Percentiles rank a stretch among this genome's conserved stretches.
Conservation (phyloP, 1,140 invertebrate species). For the Callitettix versicolor region DNA sequence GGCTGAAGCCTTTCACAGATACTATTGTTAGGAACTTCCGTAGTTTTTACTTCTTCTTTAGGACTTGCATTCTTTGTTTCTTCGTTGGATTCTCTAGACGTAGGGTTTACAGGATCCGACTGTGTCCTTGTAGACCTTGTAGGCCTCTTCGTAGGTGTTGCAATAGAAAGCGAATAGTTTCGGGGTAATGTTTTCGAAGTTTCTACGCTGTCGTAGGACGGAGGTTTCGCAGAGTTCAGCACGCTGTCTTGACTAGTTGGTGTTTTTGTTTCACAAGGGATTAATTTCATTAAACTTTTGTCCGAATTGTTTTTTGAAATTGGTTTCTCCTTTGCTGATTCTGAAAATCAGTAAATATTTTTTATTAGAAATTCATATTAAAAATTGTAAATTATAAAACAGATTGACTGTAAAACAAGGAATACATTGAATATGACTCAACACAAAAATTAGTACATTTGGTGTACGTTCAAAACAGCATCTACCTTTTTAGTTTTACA, state of each 20-base stretch:
- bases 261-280: not conserved
- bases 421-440: too few relatives aligned
- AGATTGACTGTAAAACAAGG: too few relatives aligned
- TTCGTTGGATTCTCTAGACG: slow-evolving; percentile 14
- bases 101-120: slow-evolving; percentile 22
- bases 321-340: slow-evolving; percentile 12
- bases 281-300: too few relatives aligned
- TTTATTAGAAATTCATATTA: too few relatives aligned
- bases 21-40: not conserved
- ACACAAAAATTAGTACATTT: too few relatives aligned
- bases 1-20: slow-evolving; percentile 5
- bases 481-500: too few relatives aligned
- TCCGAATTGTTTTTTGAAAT: too few relatives aligned
- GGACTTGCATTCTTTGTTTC: slow-evolving; percentile 16
- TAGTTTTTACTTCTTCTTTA: not conserved
- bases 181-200: slow-evolving; percentile 22
- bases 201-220: slow-evolving; percentile 8
- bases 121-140: slow-evolving; percentile 24
- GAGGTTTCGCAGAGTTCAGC: not conserved
- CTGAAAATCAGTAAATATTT: slow-evolving; percentile 9
- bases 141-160: slow-evolving; percentile 17
- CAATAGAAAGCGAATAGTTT: slow-evolving; percentile 15
- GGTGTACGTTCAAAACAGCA: too few relatives aligned
- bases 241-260: slow-evolving; percentile 18
- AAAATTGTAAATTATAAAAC: too few relatives aligned